These are phyloP conservation scores for Tokudaia tokunoshimensis DNA, from an alignment of 2,797 vertebrate species.

Conservation along the genomic window DNA sequence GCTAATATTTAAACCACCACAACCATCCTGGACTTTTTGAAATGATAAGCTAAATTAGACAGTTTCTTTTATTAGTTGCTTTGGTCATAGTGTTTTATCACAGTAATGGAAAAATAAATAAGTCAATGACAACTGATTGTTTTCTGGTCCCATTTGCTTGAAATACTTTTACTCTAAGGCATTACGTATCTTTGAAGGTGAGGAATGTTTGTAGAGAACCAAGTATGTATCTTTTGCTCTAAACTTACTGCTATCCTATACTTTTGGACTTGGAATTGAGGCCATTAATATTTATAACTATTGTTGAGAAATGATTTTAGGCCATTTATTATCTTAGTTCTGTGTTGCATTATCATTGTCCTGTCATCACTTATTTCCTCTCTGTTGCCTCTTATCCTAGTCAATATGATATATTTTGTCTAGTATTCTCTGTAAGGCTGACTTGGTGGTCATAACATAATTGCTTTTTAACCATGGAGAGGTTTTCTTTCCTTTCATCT, in stretches of 20 bases:
- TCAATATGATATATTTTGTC: neutral
- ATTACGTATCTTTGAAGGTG: neutral
- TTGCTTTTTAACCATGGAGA: neutral
- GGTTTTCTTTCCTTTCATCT: neutral
- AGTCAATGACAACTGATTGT: neutral
- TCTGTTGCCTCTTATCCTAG: neutral
- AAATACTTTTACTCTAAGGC: neutral
- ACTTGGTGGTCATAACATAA: neutral
- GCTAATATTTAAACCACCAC: neutral
- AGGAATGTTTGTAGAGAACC: neutral
- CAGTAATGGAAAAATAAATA: neutral
- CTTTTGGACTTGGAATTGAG: neutral
- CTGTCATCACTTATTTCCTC: neutral
- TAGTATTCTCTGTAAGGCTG: neutral
- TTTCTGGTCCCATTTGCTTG: neutral
- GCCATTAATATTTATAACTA: neutral
- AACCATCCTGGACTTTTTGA: neutral
- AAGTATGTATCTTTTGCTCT: neutral
- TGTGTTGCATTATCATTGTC: neutral
- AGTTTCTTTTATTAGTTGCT: neutral
- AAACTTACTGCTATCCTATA: neutral
- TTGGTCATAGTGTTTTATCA: neutral
- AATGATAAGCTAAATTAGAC: neutral
- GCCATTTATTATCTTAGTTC: neutral
- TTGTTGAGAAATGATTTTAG: neutral